Percentiles rank a stretch among this genome's conserved stretches.
phyloP scores from a whole-genome alignment of 2,113 vertebrate species.

The Strix uralensis region DNA sequence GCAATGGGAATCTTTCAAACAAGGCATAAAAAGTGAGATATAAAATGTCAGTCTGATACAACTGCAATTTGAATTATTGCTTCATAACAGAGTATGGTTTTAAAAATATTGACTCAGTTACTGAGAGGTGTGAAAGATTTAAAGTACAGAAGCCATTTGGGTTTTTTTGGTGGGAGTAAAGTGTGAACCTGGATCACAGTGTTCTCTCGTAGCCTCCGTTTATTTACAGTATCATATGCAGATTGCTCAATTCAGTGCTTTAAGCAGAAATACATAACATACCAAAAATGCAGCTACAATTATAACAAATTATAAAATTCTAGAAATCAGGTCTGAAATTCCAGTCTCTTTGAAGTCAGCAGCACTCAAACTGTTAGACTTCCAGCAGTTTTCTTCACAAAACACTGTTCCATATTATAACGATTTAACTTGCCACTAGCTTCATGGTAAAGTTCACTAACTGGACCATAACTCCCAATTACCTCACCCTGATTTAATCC shows the following conservation, averaged over 20 bases:
- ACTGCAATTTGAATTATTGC: neutral
- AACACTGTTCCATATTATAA: neutral
- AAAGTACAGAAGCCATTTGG: neutral
- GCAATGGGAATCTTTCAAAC: neutral
- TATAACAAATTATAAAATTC: conserved; percentile 29
- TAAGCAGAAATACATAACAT: neutral
- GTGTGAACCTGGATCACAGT: neutral
- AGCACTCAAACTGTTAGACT: neutral
- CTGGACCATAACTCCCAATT: conserved; percentile 15
- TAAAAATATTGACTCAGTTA: neutral
- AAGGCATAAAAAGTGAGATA: neutral
- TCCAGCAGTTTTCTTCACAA: conserved; percentile 43
- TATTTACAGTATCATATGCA: conserved; percentile 1
- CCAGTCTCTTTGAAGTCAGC: conserved; percentile 22
- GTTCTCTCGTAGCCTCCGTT: neutral
- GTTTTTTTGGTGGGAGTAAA: neutral
- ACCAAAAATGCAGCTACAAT: neutral
- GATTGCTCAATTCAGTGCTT: neutral
- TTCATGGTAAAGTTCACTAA: neutral
- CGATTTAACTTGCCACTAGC: conserved; percentile 17
- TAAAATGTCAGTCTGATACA: neutral
- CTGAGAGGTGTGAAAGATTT: conserved; percentile 3
- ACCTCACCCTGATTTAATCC: conserved; percentile 2
- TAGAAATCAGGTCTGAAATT: neutral
- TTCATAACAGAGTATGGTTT: neutral